Conservation (phyloP, 2,888 invertebrate species). For the Drosophila emarginata region DNA sequence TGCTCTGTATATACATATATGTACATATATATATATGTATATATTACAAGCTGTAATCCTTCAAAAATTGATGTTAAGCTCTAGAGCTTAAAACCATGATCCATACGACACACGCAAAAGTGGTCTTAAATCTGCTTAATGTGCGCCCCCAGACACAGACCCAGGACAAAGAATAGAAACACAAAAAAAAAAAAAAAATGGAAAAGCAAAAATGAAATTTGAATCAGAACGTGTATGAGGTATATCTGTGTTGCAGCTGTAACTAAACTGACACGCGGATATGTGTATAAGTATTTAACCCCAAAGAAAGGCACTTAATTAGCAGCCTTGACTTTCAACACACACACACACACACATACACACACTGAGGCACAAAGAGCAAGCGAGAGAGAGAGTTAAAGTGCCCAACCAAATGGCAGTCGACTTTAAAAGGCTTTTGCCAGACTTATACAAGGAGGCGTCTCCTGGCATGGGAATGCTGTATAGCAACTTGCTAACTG, state of each 20-base stretch:
- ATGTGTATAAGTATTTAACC: slow-evolving; percentile 42
- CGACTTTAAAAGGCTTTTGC: slow-evolving; percentile 33
- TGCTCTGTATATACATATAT: not conserved
- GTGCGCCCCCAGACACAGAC: slow-evolving; percentile 27
- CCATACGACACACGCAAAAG: slow-evolving; percentile 41
- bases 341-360: slow-evolving; percentile 18
- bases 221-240: slow-evolving; percentile 7
- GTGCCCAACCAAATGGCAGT: not conserved
- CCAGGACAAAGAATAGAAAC: slow-evolving; percentile 32
- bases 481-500: slow-evolving; percentile 27
- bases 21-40: slow-evolving; percentile 18
- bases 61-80: slow-evolving; percentile 72
- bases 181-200: slow-evolving; percentile 6
- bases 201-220: slow-evolving; percentile 23
- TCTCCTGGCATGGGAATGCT: slow-evolving; percentile 1
- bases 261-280: slow-evolving; percentile 9
- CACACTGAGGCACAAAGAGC: not conserved
- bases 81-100: slow-evolving; percentile 58
- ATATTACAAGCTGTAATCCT: slow-evolving; percentile 61
- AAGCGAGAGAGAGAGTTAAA: slow-evolving; percentile 30
- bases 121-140: slow-evolving; percentile 50
- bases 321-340: slow-evolving; percentile 70
- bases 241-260: slow-evolving; percentile 21
- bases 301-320: slow-evolving; percentile 62
- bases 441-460: not conserved